Base-by-base conservation (phyloP, 2,888 invertebrate genomes). In the Sceliomorpha sp. region DNA sequence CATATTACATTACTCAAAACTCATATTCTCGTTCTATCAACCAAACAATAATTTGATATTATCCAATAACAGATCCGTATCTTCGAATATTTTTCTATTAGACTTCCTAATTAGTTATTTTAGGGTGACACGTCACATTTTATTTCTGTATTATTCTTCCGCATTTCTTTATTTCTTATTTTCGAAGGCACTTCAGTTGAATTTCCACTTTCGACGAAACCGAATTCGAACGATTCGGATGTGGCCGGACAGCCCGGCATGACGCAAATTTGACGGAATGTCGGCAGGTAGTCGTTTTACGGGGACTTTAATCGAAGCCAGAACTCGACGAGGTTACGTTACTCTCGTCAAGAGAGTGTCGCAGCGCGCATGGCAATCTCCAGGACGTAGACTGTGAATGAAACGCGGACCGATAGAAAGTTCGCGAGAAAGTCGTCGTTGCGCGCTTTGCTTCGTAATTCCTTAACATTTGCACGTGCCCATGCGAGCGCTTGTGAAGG, bases 381-480 rank as follows among this genome's bases (percentile, higher is more conserved):
- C 39, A 14, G 36, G 44, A 45, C 29, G 37, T 42, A 53, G 32
- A n/a, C 42, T n/a, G 58, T 81, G 82, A 82, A 83, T 82, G 82
- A 82, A 82, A 78, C 75, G 72, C 75, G 69, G 76, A 70, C 73
- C 73, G 72, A 77, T 82, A 82, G 82, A 82, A 82, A 82, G 82
- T 82, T 79, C 60, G 77, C 79, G 82, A 80, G 81, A 83, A 83
- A 83, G 82, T 82, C 64, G 70, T 64, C 51, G 51, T 40, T 50
- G 42, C 44, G 45, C 68, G 69, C 69, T 76, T 76, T 70, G 73
- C 73, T 71, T 66, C 63, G 73, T 63, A 73, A 74, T 69, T 68
- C 56, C 12, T 45, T 59, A 40, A 44, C 47, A 60, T 40, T 62
- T 47, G 68, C 69, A 68, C 58, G 32, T 14, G 50, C 37, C 26